Evolutionary conservation across 2,797 vertebrate genomes (phyloP).

Genomic region (Eleutherodactylus coqui): DNA sequence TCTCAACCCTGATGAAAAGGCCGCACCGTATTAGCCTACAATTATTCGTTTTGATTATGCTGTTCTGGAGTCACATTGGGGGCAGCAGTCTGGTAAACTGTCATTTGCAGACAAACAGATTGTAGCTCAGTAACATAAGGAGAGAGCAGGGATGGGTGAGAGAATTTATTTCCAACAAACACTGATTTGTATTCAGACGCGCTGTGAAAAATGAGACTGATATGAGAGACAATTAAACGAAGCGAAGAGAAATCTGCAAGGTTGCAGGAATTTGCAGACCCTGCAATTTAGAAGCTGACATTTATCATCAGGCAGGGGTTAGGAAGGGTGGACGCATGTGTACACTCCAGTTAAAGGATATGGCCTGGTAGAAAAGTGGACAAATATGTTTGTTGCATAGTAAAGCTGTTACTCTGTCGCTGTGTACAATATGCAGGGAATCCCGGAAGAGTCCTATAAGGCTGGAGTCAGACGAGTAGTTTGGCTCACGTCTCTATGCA

Average conservation of each 20-base stretch:
- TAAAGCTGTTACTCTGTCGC: background rate
- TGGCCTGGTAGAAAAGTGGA: conserved; percentile 29
- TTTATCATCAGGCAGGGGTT: conserved; percentile 34
- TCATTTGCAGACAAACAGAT: conserved; percentile 56
- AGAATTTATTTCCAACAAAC: conserved; percentile 49
- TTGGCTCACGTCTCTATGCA: background rate
- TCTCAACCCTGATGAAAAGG: conserved; percentile 14
- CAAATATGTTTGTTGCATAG: conserved; percentile 2
- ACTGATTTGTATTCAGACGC: conserved; percentile 47
- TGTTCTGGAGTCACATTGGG: conserved; percentile 30
- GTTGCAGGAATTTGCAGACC: conserved; percentile 42
- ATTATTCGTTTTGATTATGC: conserved; percentile 52
- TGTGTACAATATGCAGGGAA: background rate
- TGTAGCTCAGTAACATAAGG: conserved; percentile 37
- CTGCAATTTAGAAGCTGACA: conserved; percentile 17
- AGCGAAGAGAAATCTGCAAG: conserved; percentile 46
- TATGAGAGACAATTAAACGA: conserved; percentile 45
- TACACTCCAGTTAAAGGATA: conserved; percentile 18
- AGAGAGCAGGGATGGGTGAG: conserved; percentile 25
- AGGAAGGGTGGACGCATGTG: conserved; percentile 5
- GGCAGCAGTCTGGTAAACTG: conserved; percentile 46
- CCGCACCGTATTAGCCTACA: conserved; percentile 40
- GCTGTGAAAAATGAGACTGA: conserved; percentile 54
- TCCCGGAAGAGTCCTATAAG: background rate
- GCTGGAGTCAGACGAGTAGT: conserved; percentile 1